Evolutionary conservation across 2,888 invertebrate species (phyloP), one percentile per base, ranked within the genome.

Genomic region (Hydrotaea cyrtoneurina): DNA sequence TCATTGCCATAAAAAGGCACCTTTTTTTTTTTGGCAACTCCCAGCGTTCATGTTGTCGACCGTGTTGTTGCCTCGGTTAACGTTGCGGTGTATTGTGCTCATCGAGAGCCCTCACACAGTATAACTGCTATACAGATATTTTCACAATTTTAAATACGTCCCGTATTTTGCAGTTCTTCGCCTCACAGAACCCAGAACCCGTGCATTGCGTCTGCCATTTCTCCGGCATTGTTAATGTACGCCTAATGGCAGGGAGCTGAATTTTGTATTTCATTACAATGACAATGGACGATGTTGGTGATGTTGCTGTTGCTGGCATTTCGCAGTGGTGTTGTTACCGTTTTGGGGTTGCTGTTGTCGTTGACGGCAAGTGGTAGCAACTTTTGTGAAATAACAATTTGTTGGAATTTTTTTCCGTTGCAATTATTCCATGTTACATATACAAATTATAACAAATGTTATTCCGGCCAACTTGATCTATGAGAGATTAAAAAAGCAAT

Each of bases 1-100:
- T 80, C 62, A 74, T 78, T 71, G 73, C 66, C 77, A 62, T 71
- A 46, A 77, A 77, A 53, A n/a, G 50, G 66, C 43, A 66, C 26
- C 31, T 50, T 39, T 73, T 39, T 73, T 31, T 66, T 39, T 73
- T 31, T 66, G 39, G 43, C 62, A 79, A 57, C 55, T 72, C 26
- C n/a, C 15, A 13, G 26, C 15, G 50, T 23, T 59, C 15, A 7
- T n/a, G 50, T 64, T 64, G 62, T 64, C 23, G 10, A n/a, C 19
- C 10, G 71, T 31, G 17, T 17, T 7, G 36, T 75, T 72, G 15
- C 15, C 53, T 23, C 55, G 36, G 2, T 26, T 59, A 26, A 26
- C 26, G 10, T 59, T 59, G 59, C 23, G 59, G 59, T 7, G 31
- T 31, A 31, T 59, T 26, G 55, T 31, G 31, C 31, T 21, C 26